Conservation (phyloP, 2,888 invertebrate species). For the Callosobruchus maculatus region DNA sequence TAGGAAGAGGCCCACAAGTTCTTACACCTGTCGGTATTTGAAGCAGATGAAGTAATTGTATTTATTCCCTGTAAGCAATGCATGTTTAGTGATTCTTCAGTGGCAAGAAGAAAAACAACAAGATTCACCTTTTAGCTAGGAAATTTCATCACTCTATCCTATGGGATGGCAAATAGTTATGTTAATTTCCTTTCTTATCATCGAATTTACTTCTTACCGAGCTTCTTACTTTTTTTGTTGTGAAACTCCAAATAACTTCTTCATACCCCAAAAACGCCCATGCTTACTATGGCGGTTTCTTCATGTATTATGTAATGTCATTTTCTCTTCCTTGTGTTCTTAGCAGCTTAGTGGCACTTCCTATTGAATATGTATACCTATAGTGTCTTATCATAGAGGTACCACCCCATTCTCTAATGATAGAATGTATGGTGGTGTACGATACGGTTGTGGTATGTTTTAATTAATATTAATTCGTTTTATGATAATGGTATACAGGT, state of each 20-base stretch:
- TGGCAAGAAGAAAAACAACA: too few relatives aligned
- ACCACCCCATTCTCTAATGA: background rate
- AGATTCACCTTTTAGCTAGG: too few relatives aligned
- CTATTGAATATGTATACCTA: background rate
- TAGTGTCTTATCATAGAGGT: background rate
- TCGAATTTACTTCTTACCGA: too few relatives aligned
- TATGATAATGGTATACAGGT: background rate
- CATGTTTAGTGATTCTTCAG: too few relatives aligned
- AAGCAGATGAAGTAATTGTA: too few relatives aligned
- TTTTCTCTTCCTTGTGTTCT: background rate
- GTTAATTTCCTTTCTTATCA: too few relatives aligned
- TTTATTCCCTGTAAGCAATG: too few relatives aligned
- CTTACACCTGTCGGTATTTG: too few relatives aligned
- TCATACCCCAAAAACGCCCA: background rate
- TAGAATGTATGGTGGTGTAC: background rate
- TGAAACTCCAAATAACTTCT: background rate
- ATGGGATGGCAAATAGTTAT: too few relatives aligned
- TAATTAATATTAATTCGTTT: background rate
- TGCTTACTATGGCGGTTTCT: conserved; percentile 7
- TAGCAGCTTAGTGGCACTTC: background rate
- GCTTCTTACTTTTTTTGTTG: background rate
- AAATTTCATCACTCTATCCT: too few relatives aligned
- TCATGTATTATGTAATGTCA: conserved; percentile 14
- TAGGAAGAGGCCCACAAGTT: too few relatives aligned
- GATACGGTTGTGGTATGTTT: background rate